These are phyloP conservation scores for Acanthacorydalis orientalis DNA, from an alignment of 2,888 invertebrate species.

Conservation along the genomic window DNA sequence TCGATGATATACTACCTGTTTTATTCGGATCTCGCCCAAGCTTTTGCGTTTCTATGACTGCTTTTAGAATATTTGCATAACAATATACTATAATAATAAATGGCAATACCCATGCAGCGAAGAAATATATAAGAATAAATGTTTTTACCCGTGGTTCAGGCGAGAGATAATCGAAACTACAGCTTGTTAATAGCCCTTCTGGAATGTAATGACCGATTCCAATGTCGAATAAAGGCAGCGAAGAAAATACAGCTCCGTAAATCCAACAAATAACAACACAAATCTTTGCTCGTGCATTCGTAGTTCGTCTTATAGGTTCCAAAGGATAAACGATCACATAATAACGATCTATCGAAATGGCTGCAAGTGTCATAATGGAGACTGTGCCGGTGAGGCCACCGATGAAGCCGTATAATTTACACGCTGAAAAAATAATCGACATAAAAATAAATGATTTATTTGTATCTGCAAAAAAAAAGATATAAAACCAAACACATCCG, in stretches of 20 bases:
- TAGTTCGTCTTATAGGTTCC: slow-evolving; percentile 44
- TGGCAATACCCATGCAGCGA: slow-evolving; percentile 60
- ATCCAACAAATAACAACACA: slow-evolving; percentile 52
- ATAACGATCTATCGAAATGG: slow-evolving; percentile 68
- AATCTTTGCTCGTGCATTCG: slow-evolving; percentile 39
- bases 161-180: slow-evolving; percentile 72
- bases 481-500: too few relatives aligned
- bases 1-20: slow-evolving; percentile 29
- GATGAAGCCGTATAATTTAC: slow-evolving; percentile 61
- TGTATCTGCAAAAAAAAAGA: too few relatives aligned
- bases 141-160: slow-evolving; percentile 38
- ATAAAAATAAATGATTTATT: too few relatives aligned
- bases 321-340: slow-evolving; percentile 67
- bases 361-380: slow-evolving; percentile 64
- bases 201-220: slow-evolving; percentile 64
- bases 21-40: slow-evolving; percentile 27
- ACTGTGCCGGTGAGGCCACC: slow-evolving; percentile 68
- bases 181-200: slow-evolving; percentile 62
- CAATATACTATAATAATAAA: slow-evolving; percentile 52
- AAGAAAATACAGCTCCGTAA: slow-evolving; percentile 51
- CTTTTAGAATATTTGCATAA: slow-evolving; percentile 51
- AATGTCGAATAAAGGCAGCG: slow-evolving; percentile 50
- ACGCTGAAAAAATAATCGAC: slow-evolving; percentile 40
- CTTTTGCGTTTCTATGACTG: slow-evolving; percentile 37
- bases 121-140: slow-evolving; percentile 59